A percentile compares a stretch with the other conserved stretches of the same genome.
phyloP scores from a whole-genome alignment of 2,888 invertebrate species.

The Scaptomyza reducta region DNA sequence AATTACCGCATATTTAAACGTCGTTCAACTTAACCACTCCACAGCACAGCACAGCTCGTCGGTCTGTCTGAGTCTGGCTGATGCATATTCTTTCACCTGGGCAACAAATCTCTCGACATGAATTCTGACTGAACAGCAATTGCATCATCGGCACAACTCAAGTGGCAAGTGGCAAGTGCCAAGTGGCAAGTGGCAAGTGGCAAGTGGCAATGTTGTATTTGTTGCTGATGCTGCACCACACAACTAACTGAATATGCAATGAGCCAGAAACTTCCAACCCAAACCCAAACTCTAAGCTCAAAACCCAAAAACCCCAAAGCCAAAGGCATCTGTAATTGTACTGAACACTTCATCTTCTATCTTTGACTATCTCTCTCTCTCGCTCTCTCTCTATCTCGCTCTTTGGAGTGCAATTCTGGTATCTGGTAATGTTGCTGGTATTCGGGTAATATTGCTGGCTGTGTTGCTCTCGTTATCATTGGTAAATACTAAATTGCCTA shows the following conservation, averaged over 20 bases:
- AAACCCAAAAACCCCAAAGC: slow-evolving; percentile 24
- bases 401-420: slow-evolving; percentile 46
- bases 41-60: background rate
- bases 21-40: slow-evolving; percentile 2
- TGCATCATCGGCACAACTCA: slow-evolving; percentile 44
- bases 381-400: background rate
- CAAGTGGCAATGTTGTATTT: slow-evolving; percentile 1
- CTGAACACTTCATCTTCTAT: slow-evolving; percentile 1
- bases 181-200: slow-evolving; percentile 4
- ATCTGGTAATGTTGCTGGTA: slow-evolving; percentile 1
- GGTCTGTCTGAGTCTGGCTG: background rate
- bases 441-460: background rate
- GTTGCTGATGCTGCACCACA: slow-evolving; percentile 13
- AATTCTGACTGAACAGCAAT: slow-evolving; percentile 34
- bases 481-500: slow-evolving; percentile 74
- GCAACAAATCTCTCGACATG: slow-evolving; percentile 42
- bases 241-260: slow-evolving; percentile 76
- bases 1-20: slow-evolving; percentile 63
- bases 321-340: slow-evolving; percentile 7
- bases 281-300: slow-evolving; percentile 21
- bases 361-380: background rate
- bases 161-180: slow-evolving; percentile 24
- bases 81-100: slow-evolving; percentile 44
- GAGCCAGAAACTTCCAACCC: slow-evolving; percentile 56
- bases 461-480: slow-evolving; percentile 62